Conservation (phyloP, 2,797 vertebrate genomes). For the Hozukius guyotensis region DNA sequence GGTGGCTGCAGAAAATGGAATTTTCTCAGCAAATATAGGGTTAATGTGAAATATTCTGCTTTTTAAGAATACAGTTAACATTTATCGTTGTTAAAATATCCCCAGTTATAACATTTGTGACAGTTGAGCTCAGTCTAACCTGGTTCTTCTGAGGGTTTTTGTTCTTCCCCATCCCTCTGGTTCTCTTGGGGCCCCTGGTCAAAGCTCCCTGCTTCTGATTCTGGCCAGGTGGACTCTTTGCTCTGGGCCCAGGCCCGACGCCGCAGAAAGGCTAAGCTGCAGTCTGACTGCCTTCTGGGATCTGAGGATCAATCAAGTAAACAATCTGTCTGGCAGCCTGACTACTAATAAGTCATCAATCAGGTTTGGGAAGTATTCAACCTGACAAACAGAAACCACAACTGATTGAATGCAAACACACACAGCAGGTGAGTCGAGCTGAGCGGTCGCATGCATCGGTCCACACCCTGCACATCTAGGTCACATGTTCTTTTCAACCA, state of each 20-base stretch:
- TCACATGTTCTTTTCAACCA: not conserved
- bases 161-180: conserved; percentile 3
- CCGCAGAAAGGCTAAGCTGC: conserved; percentile 48
- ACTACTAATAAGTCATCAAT: conserved; percentile 11
- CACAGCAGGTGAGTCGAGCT: not conserved
- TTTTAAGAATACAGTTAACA: not conserved
- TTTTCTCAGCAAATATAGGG: not conserved
- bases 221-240: conserved; percentile 67
- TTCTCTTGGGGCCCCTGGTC: conserved; percentile 22
- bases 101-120: not conserved
- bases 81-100: not conserved
- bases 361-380: conserved; percentile 32
- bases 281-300: conserved; percentile 13
- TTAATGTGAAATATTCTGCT: not conserved
- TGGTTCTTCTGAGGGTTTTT: conserved; percentile 45
- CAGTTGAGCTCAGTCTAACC: conserved; percentile 41
- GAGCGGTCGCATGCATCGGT: not conserved
- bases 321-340: not conserved
- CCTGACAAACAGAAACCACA: conserved; percentile 28
- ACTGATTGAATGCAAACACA: conserved; percentile 12
- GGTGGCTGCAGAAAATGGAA: not conserved
- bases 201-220: conserved; percentile 20
- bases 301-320: conserved; percentile 46
- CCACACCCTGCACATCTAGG: not conserved
- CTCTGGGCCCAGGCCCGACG: conserved; percentile 74